These are phyloP conservation scores for Sesia apiformis DNA, from an alignment of 2,888 invertebrate species.

Conservation along the genomic window DNA sequence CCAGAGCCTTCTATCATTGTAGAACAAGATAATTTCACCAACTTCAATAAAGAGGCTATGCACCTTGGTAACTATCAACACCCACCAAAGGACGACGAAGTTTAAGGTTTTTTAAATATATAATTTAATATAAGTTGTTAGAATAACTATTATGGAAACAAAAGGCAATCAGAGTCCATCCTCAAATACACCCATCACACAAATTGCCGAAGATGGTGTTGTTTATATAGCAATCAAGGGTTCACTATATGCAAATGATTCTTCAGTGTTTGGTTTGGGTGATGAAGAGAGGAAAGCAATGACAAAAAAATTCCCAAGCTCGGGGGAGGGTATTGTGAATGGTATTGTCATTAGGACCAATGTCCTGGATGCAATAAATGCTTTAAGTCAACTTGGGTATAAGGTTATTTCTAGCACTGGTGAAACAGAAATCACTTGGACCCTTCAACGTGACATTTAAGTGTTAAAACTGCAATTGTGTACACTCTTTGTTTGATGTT, in stretches of 20 bases:
- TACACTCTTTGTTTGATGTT: not conserved
- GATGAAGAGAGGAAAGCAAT: constrained; percentile 81
- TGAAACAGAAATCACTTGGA: constrained; percentile 88
- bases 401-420: constrained; percentile 85
- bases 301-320: constrained; percentile 79
- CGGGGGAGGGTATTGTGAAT: constrained; percentile 78
- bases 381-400: constrained; percentile 84
- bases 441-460: constrained; percentile 85
- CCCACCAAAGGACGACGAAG: constrained; percentile 60
- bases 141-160: constrained; percentile 43
- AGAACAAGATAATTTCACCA: constrained; percentile 76
- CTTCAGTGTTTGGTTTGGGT: constrained; percentile 84
- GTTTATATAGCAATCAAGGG: constrained; percentile 87
- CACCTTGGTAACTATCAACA: constrained; percentile 56
- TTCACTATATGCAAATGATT: constrained; percentile 82
- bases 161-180: constrained; percentile 46
- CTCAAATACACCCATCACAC: constrained; percentile 31
- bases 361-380: constrained; percentile 82
- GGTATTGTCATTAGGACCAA: constrained; percentile 81
- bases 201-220: constrained; percentile 69
- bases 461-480: constrained; percentile 1
- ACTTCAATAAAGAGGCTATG: constrained; percentile 76
- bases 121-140: constrained; percentile 7
- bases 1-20: constrained; percentile 82
- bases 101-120: constrained; percentile 29